Conservation (phyloP, 1,140 invertebrate species). For the Heterodera carotae region DNA sequence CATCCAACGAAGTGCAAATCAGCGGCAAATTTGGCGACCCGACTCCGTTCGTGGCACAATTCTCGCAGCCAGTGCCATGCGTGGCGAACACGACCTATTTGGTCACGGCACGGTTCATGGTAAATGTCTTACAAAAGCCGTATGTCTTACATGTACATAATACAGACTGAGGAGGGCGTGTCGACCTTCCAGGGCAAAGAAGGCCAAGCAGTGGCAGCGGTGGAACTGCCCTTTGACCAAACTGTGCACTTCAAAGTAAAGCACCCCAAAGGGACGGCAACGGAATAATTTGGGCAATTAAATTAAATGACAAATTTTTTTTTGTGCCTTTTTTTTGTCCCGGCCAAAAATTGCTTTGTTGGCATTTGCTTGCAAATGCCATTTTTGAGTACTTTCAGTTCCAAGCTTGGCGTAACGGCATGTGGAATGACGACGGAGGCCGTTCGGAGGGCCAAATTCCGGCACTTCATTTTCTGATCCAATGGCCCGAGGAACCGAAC, state of each 20-base stretch:
- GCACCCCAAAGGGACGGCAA: neutral
- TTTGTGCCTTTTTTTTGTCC: too few relatives aligned
- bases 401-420: constrained; percentile 9
- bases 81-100: constrained; percentile 44
- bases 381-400: neutral
- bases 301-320: too few relatives aligned
- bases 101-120: constrained; percentile 43
- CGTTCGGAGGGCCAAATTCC: constrained; percentile 52
- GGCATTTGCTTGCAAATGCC: too few relatives aligned
- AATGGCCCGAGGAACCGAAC: constrained; percentile 42
- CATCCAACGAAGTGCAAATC: constrained; percentile 44
- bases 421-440: constrained; percentile 40
- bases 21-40: constrained; percentile 45
- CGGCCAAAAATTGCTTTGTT: too few relatives aligned
- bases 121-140: constrained; percentile 14
- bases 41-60: constrained; percentile 42
- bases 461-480: constrained; percentile 51
- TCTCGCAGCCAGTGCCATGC: constrained; percentile 43
- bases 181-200: constrained; percentile 53
- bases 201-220: constrained; percentile 43
- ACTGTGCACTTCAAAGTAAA: constrained; percentile 43
- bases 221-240: constrained; percentile 51
- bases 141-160: neutral
- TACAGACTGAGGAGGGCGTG: constrained; percentile 45
- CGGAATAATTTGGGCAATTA: neutral